These are phyloP conservation scores for Drosophila leonis DNA, from an alignment of 2,888 invertebrate species.

Conservation along the genomic window DNA sequence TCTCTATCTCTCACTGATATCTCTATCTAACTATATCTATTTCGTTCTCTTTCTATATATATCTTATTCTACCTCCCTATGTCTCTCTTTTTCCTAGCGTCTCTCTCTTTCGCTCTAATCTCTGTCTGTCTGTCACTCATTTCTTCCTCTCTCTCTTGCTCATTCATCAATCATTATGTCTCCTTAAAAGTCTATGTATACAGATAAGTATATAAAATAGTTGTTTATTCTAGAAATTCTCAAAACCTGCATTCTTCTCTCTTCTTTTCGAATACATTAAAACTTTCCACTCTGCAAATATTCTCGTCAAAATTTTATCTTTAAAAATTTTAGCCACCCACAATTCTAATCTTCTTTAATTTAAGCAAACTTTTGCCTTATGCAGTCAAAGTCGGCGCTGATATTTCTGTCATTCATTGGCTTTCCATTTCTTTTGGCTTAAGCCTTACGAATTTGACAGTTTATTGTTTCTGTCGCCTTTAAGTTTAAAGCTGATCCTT, in stretches of 20 bases:
- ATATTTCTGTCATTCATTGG: slow-evolving; percentile 5
- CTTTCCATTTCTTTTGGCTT: slow-evolving; percentile 2
- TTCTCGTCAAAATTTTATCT: neutral
- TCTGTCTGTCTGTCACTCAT: no score
- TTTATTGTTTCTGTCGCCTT: slow-evolving; percentile 11
- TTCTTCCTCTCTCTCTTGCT: no score
- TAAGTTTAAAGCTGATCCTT: slow-evolving; percentile 51
- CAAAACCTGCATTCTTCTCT: no score
- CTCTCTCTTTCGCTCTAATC: no score
- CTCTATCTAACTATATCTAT: no score
- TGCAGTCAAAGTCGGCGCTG: neutral
- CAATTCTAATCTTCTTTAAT: neutral
- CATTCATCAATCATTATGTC: no score
- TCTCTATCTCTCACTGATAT: no score
- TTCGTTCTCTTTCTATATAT: no score
- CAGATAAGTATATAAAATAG: neutral
- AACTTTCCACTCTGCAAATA: neutral
- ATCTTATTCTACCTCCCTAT: no score
- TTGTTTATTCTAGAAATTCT: neutral
- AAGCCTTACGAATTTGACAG: slow-evolving; percentile 8
- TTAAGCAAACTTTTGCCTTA: neutral
- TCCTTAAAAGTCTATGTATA: neutral
- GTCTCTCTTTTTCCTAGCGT: no score
- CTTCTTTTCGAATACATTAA: neutral
- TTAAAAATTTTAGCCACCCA: neutral